These are phyloP conservation scores for Crax fasciolata DNA, from an alignment of 2,797 vertebrate genomes.

Conservation along the genomic window DNA sequence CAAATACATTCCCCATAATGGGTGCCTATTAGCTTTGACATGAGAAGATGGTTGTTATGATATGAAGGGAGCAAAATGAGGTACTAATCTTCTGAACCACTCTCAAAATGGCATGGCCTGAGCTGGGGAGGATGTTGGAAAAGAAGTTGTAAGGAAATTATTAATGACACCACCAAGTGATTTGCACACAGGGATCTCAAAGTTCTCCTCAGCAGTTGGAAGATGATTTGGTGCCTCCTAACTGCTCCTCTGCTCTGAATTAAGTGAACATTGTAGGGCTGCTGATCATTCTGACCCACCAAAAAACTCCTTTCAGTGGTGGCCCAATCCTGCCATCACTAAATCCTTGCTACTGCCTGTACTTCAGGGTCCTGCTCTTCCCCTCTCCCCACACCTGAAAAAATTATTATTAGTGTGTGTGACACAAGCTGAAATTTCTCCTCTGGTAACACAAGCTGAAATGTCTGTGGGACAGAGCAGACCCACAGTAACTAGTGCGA, in stretches of 20 bases:
- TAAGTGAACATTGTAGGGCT: background rate
- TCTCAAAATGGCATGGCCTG: background rate
- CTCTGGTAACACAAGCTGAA: too few relatives aligned
- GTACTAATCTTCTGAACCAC: background rate
- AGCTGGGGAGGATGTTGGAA: background rate
- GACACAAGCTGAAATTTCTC: background rate
- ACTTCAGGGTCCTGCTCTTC: background rate
- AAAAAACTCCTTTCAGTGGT: background rate
- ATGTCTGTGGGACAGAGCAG: background rate
- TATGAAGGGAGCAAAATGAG: background rate
- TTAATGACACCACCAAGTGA: background rate
- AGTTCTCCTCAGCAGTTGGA: background rate
- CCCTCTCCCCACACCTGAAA: background rate
- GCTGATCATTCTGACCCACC: background rate
- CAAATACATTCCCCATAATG: background rate
- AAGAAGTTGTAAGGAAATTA: background rate
- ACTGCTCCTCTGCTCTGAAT: background rate
- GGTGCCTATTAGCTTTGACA: conserved; percentile 8
- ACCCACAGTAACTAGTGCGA: background rate
- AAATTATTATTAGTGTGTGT: background rate
- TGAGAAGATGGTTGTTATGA: background rate
- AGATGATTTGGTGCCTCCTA: background rate
- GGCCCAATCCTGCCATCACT: background rate
- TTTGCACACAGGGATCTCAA: background rate
- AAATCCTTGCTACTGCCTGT: background rate